Evolutionary conservation across 2,888 invertebrate species (phyloP).

Genomic region (Sarcophaga variegata): DNA sequence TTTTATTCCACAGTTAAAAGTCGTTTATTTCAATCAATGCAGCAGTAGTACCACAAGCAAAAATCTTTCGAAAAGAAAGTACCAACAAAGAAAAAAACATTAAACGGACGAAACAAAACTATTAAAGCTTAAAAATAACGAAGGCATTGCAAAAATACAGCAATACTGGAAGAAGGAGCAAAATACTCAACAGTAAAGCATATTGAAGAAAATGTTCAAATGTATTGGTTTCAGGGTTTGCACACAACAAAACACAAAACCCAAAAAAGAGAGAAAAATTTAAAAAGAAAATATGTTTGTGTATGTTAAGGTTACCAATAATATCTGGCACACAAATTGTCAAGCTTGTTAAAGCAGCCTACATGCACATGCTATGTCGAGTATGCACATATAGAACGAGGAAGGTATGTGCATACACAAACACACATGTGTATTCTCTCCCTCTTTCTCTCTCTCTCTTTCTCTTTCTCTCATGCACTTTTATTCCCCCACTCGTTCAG

Average conservation of each 20-base stretch:
- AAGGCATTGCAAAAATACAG: constrained; percentile 28
- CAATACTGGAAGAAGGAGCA: constrained; percentile 18
- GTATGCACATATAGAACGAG: too few relatives aligned
- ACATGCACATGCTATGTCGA: too few relatives aligned
- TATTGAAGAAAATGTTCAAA: not conserved
- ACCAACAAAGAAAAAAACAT: constrained; percentile 5
- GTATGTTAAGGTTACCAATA: constrained; percentile 35
- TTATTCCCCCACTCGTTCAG: constrained; percentile 5
- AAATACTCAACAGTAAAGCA: not conserved
- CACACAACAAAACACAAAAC: too few relatives aligned
- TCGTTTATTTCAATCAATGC: constrained; percentile 13
- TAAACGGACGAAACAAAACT: constrained; percentile 30
- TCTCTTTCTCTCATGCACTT: constrained; percentile 2
- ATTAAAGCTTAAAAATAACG: constrained; percentile 58
- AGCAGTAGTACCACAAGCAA: not conserved
- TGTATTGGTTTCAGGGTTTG: not conserved
- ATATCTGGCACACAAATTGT: constrained; percentile 52
- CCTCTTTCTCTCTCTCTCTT: not conserved
- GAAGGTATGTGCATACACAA: not conserved
- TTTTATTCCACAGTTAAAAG: constrained; percentile 26
- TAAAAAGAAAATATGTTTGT: not conserved
- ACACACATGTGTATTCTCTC: not conserved
- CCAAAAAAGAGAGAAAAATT: too few relatives aligned
- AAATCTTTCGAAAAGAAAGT: constrained; percentile 7
- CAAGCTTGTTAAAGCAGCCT: constrained; percentile 50